Evolutionary conservation across 35 echinoderm and acorn worm genomes (phyloP), one percentile per base, ranked within the genome.

Genomic region (Apostichopus parvimensis): DNA sequence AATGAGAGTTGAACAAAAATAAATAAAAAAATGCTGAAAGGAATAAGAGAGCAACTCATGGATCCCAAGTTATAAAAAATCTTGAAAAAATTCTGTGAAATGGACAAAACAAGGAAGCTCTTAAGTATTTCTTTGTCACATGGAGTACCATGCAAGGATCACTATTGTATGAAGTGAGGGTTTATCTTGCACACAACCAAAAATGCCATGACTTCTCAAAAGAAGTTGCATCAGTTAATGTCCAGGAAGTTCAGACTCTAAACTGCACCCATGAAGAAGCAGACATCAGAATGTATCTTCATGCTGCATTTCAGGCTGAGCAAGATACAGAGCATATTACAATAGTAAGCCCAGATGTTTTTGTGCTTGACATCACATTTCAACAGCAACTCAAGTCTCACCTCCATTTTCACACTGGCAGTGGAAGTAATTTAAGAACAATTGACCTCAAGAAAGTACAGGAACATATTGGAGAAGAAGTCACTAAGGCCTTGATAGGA

Each of bases 281-380:
- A 28, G 26, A 28, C 26, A 28, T 28, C 26, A 28, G 26, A 28
- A 28, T 91, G 45, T 90, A 87, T 79, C 92, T 95, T 24, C 94
- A 91, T 93, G 90, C 90, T 57, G 8, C 65, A 15, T 92, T 88
- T 92, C 60, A 62, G 57, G 61, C 78, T 26, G 20, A 89, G 5
- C 20, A 17, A 4, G 62, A 59, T 26, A 15, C 17, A 0, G 12
- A 66, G 7, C 9, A 62, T 20, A 57, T 95, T 57, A 54, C 71
- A 52, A 93, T 92, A 20, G 88, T 71, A 9, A 95, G 94, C 34
- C 94, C 94, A 56, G 94, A 95, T 28, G 26, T 28, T 28, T 28
- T 28, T 28, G 26, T 28, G 26, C 26, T 28, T 28, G 26, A 1
- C 26, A 72, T 90, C 94, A 8, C 87, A 92, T 95, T 91, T 95